Evolutionary conservation across 2,113 vertebrate species (phyloP).

Genomic region (Podiceps cristatus): DNA sequence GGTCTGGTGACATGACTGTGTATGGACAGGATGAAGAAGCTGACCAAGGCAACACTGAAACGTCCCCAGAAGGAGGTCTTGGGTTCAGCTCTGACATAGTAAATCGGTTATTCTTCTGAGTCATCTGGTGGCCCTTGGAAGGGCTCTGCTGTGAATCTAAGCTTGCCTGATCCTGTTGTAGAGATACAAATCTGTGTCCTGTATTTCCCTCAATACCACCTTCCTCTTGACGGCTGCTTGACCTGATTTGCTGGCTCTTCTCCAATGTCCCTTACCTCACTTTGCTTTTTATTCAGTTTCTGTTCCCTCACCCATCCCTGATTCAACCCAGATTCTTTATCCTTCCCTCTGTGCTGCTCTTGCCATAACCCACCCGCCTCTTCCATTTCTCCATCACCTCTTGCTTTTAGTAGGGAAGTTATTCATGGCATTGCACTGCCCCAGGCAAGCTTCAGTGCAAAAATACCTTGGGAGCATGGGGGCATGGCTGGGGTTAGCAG

Average conservation of each 20-base stretch:
- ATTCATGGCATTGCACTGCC: conserved; percentile 62
- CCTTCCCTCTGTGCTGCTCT: neutral
- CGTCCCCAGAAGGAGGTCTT: accelerated
- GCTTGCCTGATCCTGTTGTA: neutral
- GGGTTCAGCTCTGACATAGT: neutral
- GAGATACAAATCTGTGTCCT: neutral
- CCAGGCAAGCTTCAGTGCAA: conserved; percentile 32
- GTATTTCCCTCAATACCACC: neutral
- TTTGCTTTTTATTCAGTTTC: neutral
- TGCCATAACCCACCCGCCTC: neutral
- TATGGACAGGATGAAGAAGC: neutral
- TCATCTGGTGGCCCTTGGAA: neutral
- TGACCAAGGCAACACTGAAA: neutral
- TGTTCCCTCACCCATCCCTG: neutral
- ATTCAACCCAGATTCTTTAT: neutral
- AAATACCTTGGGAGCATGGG: conserved; percentile 57
- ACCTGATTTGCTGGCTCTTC: neutral
- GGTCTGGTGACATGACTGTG: neutral
- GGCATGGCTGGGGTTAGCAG: conserved; percentile 59
- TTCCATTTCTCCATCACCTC: neutral
- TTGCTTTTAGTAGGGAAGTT: conserved; percentile 38
- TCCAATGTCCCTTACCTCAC: neutral
- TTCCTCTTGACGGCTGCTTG: neutral
- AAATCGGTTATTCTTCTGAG: neutral
- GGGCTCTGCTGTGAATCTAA: neutral